phyloP scores from a whole-genome alignment of 2,113 vertebrate genomes.

The Syngnathus typhle region DNA sequence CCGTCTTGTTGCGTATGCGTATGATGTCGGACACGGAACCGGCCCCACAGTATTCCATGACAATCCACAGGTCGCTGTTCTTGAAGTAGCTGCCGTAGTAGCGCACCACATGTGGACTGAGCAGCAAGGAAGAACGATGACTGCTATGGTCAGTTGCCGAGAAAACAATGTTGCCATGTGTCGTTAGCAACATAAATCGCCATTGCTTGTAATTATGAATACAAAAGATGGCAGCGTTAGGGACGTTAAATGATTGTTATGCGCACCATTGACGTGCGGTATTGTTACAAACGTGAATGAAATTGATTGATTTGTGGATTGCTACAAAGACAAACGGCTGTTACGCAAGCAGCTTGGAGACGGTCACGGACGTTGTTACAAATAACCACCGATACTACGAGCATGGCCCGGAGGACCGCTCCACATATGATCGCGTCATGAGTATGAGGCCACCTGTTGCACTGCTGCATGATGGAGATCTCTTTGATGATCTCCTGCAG shows the following conservation, averaged over 20 bases:
- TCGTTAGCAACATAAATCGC: not conserved
- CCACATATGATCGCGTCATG: too few species aligned
- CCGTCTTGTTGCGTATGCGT: conserved; percentile 90
- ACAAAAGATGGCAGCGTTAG: too few species aligned
- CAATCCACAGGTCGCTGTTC: conserved; percentile 95
- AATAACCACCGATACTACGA: too few species aligned
- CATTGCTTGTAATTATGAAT: not conserved
- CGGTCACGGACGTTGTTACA: too few species aligned
- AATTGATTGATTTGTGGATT: too few species aligned
- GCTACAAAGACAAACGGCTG: too few species aligned
- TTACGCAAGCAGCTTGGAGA: too few species aligned
- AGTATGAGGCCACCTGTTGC: conserved; percentile 77
- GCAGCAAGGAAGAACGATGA: conserved; percentile 3
- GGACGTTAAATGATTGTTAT: too few species aligned
- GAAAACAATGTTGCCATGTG: too few species aligned
- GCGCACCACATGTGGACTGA: conserved; percentile 85
- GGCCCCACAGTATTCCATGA: conserved; percentile 93
- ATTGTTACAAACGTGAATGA: too few species aligned
- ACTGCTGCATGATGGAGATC: conserved; percentile 97
- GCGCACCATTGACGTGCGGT: too few species aligned
- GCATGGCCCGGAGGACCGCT: too few species aligned
- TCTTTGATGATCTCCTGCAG: conserved; percentile 98
- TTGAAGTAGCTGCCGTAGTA: conserved; percentile 97
- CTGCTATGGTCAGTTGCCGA: not conserved
- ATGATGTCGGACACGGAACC: conserved; percentile 93